Base-by-base conservation (phyloP, 1,140 invertebrate genomes). In the Stegodyphus dumicola region DNA sequence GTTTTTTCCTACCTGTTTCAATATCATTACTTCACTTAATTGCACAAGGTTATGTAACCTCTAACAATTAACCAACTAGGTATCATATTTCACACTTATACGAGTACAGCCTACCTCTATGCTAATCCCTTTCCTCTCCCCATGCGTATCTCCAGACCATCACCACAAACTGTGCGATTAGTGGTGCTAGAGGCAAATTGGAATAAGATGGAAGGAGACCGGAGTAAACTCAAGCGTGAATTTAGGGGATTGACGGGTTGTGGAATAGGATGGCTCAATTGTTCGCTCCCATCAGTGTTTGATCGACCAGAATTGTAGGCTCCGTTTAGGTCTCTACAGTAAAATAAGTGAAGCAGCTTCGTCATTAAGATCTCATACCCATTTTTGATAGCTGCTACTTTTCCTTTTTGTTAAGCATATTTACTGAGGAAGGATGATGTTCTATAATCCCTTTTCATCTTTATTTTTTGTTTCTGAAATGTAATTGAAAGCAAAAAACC, bases 261-360 rank as follows among this genome's bases (percentile, higher is more conserved):
- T 13, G n/a, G 67, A 71, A 51, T 10, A 56, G 53, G 77, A 80
- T 60, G 77, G 70, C 79, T 74, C 79, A 65, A 81, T 81, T 81
- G 79, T 74, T 73, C 79, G 69, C 70, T 81, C 79, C 79, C 79
- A 81, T 81, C 79, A 81, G 74, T 81, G 79, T 81, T 81, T 81
- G 79, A 81, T 81, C 79, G 79, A 81, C 79, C 79, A 81, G 60
- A 81, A 81, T 74, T 66, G 54, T 66, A 73, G 79, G 70, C 70
- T 81, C 56, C 71, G 70, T 74, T 74, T 71, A 71, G 77, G 18
- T 80, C 77, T 71, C 33, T 11, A 33, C 67, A 33, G 67, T 56
- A 74, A 66, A 81, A 74, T 81, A 81, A 78, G 77, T 78, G 65
- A 67, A n/a, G 65, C 65, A 67, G 65, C 17, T 13, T 67, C 77